phyloP scores from a whole-genome alignment of 2,113 vertebrate genomes.

The Triplophysa rosa region DNA sequence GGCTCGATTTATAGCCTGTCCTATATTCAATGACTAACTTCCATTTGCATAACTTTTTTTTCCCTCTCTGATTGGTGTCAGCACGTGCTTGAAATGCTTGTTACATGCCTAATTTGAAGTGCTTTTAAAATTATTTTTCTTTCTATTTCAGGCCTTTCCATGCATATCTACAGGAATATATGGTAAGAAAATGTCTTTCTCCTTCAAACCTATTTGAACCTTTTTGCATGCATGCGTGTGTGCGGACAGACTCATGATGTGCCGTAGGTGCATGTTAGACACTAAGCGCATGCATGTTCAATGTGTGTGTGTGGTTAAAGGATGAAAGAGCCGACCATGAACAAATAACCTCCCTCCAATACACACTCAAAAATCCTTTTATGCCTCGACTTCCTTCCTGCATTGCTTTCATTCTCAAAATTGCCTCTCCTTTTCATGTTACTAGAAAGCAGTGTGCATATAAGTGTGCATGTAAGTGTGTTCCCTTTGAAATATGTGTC shows the following conservation, averaged over 20 bases:
- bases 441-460: background rate
- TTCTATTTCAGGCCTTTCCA: slow-evolving; percentile 88
- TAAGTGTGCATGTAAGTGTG: background rate
- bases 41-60: background rate
- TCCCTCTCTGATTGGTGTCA: background rate
- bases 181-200: slow-evolving; percentile 77
- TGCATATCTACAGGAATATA: slow-evolving; percentile 99
- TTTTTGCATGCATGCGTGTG: background rate
- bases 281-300: background rate
- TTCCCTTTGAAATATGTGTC: background rate
- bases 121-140: slow-evolving; percentile 58
- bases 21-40: background rate
- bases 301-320: background rate
- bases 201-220: background rate
- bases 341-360: background rate
- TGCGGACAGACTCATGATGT: background rate
- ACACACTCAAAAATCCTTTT: background rate
- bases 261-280: background rate
- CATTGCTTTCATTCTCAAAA: slow-evolving; percentile 10
- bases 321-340: background rate
- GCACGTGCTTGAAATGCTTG: background rate
- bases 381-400: background rate
- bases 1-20: no score
- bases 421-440: slow-evolving; percentile 12
- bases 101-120: background rate